A percentile compares a stretch with the other conserved stretches of the same genome.
These are phyloP conservation scores for Acridotheres tristis DNA, from an alignment of 2,797 vertebrate genomes.

Conservation along the genomic window DNA sequence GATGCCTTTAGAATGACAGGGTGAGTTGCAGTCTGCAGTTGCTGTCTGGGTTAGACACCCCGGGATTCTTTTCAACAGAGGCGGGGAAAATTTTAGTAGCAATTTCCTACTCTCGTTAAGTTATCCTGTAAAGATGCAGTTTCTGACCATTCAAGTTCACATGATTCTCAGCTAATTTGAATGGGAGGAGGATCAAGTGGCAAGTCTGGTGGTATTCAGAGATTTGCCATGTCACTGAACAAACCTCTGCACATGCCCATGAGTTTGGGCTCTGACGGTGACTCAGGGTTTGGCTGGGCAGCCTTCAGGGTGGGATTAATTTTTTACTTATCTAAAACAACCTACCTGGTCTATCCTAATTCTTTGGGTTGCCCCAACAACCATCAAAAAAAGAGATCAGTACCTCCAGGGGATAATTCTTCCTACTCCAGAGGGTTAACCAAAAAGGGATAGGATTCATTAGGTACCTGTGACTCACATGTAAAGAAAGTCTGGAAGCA, in stretches of 20 bases:
- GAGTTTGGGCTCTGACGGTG: background rate
- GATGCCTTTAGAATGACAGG: conserved; percentile 64
- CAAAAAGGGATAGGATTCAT: background rate
- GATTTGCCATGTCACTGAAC: conserved; percentile 35
- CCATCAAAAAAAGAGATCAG: background rate
- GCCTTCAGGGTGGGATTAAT: background rate
- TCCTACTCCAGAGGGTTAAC: background rate
- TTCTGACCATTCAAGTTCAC: conserved; percentile 17
- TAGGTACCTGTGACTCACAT: conserved; percentile 32
- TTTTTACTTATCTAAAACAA: background rate
- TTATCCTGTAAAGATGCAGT: background rate
- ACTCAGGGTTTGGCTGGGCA: conserved; percentile 30
- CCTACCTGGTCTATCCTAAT: background rate
- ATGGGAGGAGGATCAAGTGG: conserved; percentile 21
- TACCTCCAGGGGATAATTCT: background rate
- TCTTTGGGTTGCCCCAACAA: background rate
- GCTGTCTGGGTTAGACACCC: conserved; percentile 59
- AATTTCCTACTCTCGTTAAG: conserved; percentile 52
- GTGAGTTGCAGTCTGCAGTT: conserved; percentile 53
- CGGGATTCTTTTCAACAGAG: conserved; percentile 59
- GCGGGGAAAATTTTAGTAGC: conserved; percentile 46
- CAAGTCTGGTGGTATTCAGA: background rate
- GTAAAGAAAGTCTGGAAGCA: background rate
- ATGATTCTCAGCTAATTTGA: conserved; percentile 29
- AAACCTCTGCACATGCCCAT: background rate